Conservation (phyloP, 2,797 vertebrate species). For the Paguma larvata region DNA sequence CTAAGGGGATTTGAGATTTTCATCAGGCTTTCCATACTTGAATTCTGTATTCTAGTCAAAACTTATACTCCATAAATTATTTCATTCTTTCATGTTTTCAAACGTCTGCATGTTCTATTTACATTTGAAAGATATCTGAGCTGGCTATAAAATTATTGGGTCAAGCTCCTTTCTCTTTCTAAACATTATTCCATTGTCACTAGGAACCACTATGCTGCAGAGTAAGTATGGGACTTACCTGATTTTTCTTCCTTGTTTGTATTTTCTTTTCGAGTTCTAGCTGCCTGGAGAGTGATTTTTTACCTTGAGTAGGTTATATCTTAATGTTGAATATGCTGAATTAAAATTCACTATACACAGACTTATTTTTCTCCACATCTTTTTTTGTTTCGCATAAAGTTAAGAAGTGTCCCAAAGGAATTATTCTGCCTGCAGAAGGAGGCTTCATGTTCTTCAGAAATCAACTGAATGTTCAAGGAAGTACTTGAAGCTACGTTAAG, state of each 20-base stretch:
- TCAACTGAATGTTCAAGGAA: not conserved
- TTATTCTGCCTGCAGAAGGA: not conserved
- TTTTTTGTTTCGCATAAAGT: not conserved
- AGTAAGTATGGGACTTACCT: not conserved
- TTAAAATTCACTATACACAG: not conserved
- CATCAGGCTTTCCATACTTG: not conserved
- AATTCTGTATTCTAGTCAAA: not conserved
- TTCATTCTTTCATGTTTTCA: not conserved
- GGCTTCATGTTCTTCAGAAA: not conserved
- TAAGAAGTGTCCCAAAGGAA: not conserved
- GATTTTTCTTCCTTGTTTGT: not conserved
- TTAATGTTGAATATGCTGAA: not conserved
- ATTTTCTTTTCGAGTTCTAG: not conserved
- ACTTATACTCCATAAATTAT: not conserved
- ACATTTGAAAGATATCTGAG: conserved; percentile 9
- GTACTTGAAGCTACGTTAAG: not conserved
- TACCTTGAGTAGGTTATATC: not conserved
- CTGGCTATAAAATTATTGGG: conserved; percentile 13
- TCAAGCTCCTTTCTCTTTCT: not conserved
- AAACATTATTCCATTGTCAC: not conserved
- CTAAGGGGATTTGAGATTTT: not conserved
- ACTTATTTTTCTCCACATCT: not conserved
- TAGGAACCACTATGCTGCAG: not conserved
- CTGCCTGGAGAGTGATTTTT: not conserved
- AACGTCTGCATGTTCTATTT: not conserved